Evolutionary conservation across 53 echinoderm and acorn worm species (phyloP), one percentile per base, ranked within the genome.

Genomic region (Holothuria scabra): DNA sequence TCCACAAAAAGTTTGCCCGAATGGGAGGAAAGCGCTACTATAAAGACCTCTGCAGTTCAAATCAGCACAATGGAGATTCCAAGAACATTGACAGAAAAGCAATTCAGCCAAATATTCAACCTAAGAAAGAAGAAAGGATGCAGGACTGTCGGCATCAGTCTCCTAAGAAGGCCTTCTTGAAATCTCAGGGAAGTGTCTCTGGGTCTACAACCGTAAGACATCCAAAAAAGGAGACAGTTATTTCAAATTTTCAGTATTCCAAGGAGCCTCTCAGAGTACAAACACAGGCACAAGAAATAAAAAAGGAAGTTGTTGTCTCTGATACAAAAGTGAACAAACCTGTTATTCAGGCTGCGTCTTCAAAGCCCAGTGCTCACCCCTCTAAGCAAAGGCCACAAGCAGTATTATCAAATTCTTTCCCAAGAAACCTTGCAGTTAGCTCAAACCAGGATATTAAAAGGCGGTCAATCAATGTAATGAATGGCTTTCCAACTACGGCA

Each of bases 1-100:
- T 96, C 80, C 96, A 96, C 72, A 96, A 96, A 86, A 96, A 96
- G 79, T 96, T 96, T 80, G 93, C 95, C 30, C 86, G 93, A 19
- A 96, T 93, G 88, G 96, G 91, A 84, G 93, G 93, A 7, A 83
- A 92, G 25, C 87, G 87, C 59, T 93, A 91, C 61, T 89, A 83
- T 62, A 96, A 96, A 62, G 64, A 63, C 61, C 29, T 81, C 59
- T 92, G 87, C 8, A 84, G 88, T 69, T 67, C 81, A 9, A 87
- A 89, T 38, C 58, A 59, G 57, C 22, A 59, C 5, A 69, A 26
- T 38, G 41, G 46, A 11, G 78, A 84, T 29, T 79, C 66, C 22
- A 61, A 37, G 60, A 56, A 83, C 35, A 61, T 18, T 5, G 65
- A 64, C 62, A 65, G 62, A 49, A 61, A 63, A 41, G 52, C 46